These are phyloP conservation scores for Ephydatia muelleri DNA, from an alignment of 37 sponge, comb jelly and placozoan species.

Conservation along the genomic window DNA sequence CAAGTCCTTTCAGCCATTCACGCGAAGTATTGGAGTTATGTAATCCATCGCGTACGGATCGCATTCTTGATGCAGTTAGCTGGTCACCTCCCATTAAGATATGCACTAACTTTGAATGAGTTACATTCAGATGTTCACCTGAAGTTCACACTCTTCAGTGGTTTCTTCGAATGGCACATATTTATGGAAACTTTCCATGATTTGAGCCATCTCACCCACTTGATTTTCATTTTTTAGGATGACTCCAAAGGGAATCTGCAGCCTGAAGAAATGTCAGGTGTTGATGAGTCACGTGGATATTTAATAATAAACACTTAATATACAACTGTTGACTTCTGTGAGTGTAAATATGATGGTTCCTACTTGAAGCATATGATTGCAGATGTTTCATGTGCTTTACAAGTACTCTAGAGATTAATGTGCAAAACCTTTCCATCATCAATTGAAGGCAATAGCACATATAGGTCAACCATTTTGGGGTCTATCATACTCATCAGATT, in stretches of 20 bases:
- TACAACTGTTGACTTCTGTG: too few species aligned
- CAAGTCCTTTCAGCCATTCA: conserved; percentile 9
- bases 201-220: neutral
- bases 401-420: too few species aligned
- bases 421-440: too few species aligned
- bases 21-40: neutral
- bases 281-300: too few species aligned
- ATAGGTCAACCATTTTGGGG: too few species aligned
- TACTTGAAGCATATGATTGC: too few species aligned
- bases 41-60: neutral
- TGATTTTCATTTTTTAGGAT: neutral
- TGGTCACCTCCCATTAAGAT: neutral
- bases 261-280: too few species aligned
- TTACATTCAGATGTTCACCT: neutral
- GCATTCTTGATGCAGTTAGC: neutral
- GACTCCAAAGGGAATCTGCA: neutral
- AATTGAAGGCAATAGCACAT: too few species aligned
- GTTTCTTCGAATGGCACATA: neutral
- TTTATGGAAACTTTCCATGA: neutral
- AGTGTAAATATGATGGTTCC: too few species aligned
- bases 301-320: too few species aligned
- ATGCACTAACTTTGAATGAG: neutral
- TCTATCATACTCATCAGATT: too few species aligned
- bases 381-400: too few species aligned
- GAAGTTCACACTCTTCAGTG: neutral